Evolutionary conservation across 1,140 invertebrate species (phyloP).

Genomic region (Psilanteris sp.): DNA sequence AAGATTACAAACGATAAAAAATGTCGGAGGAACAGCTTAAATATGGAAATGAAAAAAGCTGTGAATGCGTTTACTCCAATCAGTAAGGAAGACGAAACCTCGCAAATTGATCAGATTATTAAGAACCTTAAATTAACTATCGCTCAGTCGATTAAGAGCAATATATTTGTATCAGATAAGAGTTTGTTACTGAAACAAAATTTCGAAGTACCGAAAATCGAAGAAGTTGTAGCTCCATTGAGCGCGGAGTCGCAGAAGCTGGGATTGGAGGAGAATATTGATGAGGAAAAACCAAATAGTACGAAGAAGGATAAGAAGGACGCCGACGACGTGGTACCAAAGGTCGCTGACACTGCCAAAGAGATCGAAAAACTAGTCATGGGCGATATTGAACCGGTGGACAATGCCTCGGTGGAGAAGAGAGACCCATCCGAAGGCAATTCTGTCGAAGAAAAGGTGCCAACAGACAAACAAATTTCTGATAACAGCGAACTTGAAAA

Average conservation of each 20-base stretch:
- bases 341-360: conserved; percentile 80
- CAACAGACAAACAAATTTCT: not conserved
- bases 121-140: conserved; percentile 76
- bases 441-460: conserved; percentile 15
- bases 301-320: conserved; percentile 58
- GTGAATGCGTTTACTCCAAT: conserved; percentile 68
- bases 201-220: conserved; percentile 74
- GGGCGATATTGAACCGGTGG: conserved; percentile 73
- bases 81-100: conserved; percentile 67
- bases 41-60: conserved; percentile 75
- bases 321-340: conserved; percentile 75
- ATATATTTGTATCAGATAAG: conserved; percentile 72
- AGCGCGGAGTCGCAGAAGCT: conserved; percentile 71
- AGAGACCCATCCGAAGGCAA: conserved; percentile 16
- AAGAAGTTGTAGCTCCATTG: conserved; percentile 74
- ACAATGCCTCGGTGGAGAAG: conserved; percentile 58
- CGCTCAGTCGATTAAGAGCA: conserved; percentile 74
- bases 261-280: conserved; percentile 67
- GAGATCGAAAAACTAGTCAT: conserved; percentile 80
- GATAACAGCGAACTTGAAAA: not conserved
- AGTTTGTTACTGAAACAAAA: conserved; percentile 68
- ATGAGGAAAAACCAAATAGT: conserved; percentile 69
- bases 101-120: conserved; percentile 77
- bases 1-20: conserved; percentile 69
- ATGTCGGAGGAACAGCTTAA: conserved; percentile 73